Evolutionary conservation across 2,888 invertebrate genomes (phyloP).

Genomic region (Acleris sparsana): DNA sequence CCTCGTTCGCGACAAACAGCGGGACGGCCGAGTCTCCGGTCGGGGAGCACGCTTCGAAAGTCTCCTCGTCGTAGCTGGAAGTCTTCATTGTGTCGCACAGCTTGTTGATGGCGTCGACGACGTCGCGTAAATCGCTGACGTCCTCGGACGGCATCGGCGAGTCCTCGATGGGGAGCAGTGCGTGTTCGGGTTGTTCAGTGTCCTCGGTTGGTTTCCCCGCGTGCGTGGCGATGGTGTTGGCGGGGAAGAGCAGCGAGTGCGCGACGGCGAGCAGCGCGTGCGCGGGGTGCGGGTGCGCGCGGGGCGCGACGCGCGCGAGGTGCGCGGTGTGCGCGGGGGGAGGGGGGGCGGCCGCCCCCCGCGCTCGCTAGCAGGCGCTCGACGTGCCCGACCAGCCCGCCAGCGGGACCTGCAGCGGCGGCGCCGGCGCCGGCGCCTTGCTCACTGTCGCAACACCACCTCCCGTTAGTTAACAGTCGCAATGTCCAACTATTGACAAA

Average conservation of each 20-base stretch:
- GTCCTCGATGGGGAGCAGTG: conserved; percentile 60
- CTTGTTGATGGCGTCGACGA: conserved; percentile 78
- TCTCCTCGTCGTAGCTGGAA: conserved; percentile 57
- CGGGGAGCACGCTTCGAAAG: conserved; percentile 36
- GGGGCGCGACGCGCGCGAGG: conserved; percentile 54
- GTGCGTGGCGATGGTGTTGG: conserved; percentile 54
- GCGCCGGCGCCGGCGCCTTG: conserved; percentile 85
- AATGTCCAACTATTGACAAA: background rate
- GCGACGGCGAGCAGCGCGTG: conserved; percentile 67
- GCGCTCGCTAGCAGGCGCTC: conserved; percentile 79
- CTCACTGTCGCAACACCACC: conserved; percentile 57
- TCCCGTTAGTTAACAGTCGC: conserved; percentile 11
- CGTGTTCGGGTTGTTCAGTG: background rate
- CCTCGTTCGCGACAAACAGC: conserved; percentile 12
- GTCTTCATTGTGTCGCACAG: conserved; percentile 78
- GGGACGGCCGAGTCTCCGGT: conserved; percentile 22
- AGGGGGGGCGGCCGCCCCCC: conserved; percentile 60
- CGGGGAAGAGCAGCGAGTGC: conserved; percentile 67
- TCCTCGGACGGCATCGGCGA: conserved; percentile 60
- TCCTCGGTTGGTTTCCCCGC: conserved; percentile 22
- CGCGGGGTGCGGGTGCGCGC: conserved; percentile 49
- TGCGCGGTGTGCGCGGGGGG: conserved; percentile 47
- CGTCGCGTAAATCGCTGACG: conserved; percentile 73
- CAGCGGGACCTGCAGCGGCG: conserved; percentile 83
- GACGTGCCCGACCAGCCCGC: conserved; percentile 83